Percentiles rank a stretch among this genome's conserved stretches.
Conservation (phyloP, 2,888 invertebrate species). For the Chrysolina haemoptera region DNA sequence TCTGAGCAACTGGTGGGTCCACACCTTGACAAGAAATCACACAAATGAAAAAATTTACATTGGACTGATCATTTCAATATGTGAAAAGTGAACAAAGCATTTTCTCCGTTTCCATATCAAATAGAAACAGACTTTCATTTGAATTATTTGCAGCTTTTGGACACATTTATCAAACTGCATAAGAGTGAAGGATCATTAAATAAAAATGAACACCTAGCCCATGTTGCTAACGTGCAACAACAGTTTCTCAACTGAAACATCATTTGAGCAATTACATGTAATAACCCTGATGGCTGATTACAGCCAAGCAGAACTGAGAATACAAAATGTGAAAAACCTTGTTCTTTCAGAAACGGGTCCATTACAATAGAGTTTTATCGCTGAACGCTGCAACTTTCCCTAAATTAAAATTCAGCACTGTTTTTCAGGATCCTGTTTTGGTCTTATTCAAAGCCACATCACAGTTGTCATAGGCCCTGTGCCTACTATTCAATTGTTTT, state of each 20-base stretch:
- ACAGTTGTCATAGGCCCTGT: too few species aligned
- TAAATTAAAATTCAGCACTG: too few species aligned
- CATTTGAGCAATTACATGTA: background rate
- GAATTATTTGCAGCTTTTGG: background rate
- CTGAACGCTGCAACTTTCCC: too few species aligned
- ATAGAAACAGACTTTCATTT: background rate
- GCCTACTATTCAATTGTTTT: too few species aligned
- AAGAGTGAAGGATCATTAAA: background rate
- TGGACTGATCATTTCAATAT: conserved; percentile 14
- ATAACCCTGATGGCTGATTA: too few species aligned
- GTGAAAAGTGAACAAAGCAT: conserved; percentile 6
- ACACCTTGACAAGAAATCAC: conserved; percentile 54
- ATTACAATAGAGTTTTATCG: too few species aligned
- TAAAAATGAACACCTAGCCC: background rate
- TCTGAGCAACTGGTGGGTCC: conserved; percentile 62
- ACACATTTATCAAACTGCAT: background rate
- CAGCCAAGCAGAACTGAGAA: background rate
- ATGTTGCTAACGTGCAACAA: background rate
- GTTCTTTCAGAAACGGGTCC: too few species aligned
- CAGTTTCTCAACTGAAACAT: background rate
- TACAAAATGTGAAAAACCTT: background rate
- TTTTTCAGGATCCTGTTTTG: too few species aligned
- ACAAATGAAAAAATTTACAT: conserved; percentile 44
- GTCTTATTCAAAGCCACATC: too few species aligned
- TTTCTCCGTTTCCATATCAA: background rate